These are phyloP conservation scores for Automeris io DNA, from an alignment of 2,888 invertebrate genomes.

Conservation along the genomic window DNA sequence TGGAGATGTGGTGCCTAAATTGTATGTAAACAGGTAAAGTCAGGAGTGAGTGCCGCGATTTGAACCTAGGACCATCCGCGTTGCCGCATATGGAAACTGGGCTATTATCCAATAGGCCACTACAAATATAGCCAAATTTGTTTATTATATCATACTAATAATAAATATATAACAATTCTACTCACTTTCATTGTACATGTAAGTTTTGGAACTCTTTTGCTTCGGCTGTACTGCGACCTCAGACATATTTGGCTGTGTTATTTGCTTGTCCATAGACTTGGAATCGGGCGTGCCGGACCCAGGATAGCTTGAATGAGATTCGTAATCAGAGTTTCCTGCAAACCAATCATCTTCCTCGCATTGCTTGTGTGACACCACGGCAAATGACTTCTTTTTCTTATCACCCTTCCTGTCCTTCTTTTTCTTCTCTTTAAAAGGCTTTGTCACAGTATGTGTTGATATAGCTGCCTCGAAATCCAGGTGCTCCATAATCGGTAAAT, in stretches of 20 bases:
- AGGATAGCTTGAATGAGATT: slow-evolving; percentile 60
- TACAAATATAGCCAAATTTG: too few species aligned
- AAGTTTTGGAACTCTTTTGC: slow-evolving; percentile 39
- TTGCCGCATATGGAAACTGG: too few species aligned
- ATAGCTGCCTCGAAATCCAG: slow-evolving; percentile 61
- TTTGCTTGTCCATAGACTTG: slow-evolving; percentile 38
- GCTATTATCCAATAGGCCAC: too few species aligned
- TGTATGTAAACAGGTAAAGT: too few species aligned
- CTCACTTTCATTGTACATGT: slow-evolving; percentile 60
- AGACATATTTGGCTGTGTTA: slow-evolving; percentile 14
- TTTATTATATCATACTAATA: neutral
- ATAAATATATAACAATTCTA: slow-evolving; percentile 13
- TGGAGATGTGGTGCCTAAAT: too few species aligned
- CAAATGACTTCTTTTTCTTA: slow-evolving; percentile 38
- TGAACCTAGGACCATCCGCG: too few species aligned
- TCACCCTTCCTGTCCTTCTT: slow-evolving; percentile 30
- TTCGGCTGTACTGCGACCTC: slow-evolving; percentile 44
- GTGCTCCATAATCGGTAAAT: slow-evolving; percentile 20
- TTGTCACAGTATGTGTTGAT: slow-evolving; percentile 60
- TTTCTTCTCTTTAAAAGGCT: slow-evolving; percentile 29
- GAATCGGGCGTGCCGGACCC: slow-evolving; percentile 60
- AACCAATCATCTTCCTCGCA: slow-evolving; percentile 65
- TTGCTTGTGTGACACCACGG: slow-evolving; percentile 28
- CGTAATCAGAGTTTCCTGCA: slow-evolving; percentile 48
- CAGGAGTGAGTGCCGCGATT: too few species aligned